Evolutionary conservation across 2,113 vertebrate genomes (phyloP).

Genomic region (Macquaria australasica): DNA sequence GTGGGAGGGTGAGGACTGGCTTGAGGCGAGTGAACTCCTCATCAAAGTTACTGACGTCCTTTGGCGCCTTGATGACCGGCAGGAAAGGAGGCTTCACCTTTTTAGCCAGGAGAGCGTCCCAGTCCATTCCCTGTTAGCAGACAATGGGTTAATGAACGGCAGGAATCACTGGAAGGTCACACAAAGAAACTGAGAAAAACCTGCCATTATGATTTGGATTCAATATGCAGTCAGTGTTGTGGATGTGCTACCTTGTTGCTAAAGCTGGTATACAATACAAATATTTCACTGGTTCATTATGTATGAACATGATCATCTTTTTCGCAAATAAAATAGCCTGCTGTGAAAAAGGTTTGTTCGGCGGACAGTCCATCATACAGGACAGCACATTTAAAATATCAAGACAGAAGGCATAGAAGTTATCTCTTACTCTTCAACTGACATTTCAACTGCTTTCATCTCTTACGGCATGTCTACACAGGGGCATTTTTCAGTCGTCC

Average conservation of each 20-base stretch:
- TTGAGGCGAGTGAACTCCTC: constrained; percentile 90
- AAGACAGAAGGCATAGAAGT: background rate
- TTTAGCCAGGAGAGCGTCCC: constrained; percentile 90
- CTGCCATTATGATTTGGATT: background rate
- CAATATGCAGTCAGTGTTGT: background rate
- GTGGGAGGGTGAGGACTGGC: constrained; percentile 87
- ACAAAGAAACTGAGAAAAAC: background rate
- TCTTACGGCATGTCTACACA: no score
- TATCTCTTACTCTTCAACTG: background rate
- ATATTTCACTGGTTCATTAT: background rate
- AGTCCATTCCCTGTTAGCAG: constrained; percentile 85
- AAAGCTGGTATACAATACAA: background rate
- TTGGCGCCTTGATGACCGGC: constrained; percentile 82
- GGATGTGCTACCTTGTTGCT: background rate
- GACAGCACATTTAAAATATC: background rate
- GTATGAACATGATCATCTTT: background rate
- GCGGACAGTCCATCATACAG: background rate
- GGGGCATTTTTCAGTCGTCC: no score
- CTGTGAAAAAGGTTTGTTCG: background rate
- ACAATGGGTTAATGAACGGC: background rate
- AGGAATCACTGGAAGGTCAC: background rate
- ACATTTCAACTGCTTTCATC: background rate
- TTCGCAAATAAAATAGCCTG: background rate
- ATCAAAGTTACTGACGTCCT: constrained; percentile 91
- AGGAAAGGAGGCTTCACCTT: constrained; percentile 88